Percentiles rank a stretch among this genome's conserved stretches.
Evolutionary conservation across 2,113 vertebrate species (phyloP).

Genomic region (Ancistrus triradiatus): DNA sequence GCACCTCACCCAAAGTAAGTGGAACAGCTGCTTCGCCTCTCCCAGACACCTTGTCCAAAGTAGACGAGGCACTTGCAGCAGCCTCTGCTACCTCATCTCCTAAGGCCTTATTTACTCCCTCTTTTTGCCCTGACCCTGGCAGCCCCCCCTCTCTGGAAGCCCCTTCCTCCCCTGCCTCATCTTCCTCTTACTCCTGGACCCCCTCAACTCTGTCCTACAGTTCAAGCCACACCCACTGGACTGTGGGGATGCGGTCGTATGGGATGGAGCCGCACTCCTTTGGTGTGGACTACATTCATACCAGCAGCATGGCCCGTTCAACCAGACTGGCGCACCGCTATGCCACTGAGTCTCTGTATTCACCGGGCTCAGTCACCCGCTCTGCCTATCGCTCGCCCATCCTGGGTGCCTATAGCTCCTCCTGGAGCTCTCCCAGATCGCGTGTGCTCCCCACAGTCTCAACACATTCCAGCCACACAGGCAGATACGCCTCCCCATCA

Average conservation of each 20-base stretch:
- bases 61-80: constrained; percentile 28
- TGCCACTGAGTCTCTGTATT: constrained; percentile 44
- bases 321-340: constrained; percentile 46
- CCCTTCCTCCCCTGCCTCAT: constrained; percentile 45
- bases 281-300: constrained; percentile 45
- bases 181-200: constrained; percentile 41
- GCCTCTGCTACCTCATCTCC: constrained; percentile 37
- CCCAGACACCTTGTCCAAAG: constrained; percentile 35
- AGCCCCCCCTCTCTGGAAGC: constrained; percentile 60
- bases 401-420: constrained; percentile 55
- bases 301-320: constrained; percentile 36
- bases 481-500: constrained; percentile 50
- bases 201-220: constrained; percentile 48
- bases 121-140: constrained; percentile 42
- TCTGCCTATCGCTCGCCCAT: constrained; percentile 58
- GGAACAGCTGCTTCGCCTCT: constrained; percentile 64
- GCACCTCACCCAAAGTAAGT: constrained; percentile 94
- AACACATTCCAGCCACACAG: constrained; percentile 41
- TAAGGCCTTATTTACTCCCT: constrained; percentile 35
- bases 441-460: constrained; percentile 55
- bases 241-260: constrained; percentile 59
- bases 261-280: constrained; percentile 62
- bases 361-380: constrained; percentile 55
- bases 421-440: constrained; percentile 59
- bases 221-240: constrained; percentile 60